A percentile compares a stretch with the other conserved stretches of the same genome.
These are phyloP conservation scores for Nemoura dubitans DNA, from an alignment of 2,888 invertebrate genomes.

Conservation along the genomic window DNA sequence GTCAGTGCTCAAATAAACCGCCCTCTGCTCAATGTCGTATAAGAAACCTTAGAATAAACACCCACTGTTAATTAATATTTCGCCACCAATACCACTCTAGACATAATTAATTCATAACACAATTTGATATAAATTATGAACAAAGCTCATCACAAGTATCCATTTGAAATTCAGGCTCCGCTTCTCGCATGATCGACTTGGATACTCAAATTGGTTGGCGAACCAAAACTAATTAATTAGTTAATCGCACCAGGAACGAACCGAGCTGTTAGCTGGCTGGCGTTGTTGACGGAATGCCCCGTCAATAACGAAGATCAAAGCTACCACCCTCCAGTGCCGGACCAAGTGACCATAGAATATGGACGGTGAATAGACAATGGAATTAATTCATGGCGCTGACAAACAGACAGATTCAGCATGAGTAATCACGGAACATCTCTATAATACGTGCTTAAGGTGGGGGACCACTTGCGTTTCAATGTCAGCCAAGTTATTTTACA, in stretches of 20 bases:
- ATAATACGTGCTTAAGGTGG: too few relatives aligned
- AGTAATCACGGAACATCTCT: too few relatives aligned
- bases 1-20: too few relatives aligned
- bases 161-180: neutral
- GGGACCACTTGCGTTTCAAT: too few relatives aligned
- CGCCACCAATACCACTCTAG: neutral
- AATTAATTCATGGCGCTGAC: too few relatives aligned
- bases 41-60: neutral
- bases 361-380: too few relatives aligned
- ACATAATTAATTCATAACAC: constrained; percentile 7
- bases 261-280: neutral
- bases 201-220: neutral
- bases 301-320: neutral
- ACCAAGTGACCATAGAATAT: neutral
- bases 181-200: neutral
- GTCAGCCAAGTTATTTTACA: too few relatives aligned
- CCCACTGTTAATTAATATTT: neutral
- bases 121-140: neutral
- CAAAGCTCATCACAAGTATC: neutral
- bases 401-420: too few relatives aligned
- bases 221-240: neutral
- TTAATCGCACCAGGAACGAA: neutral
- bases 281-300: neutral
- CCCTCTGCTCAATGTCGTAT: too few relatives aligned
- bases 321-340: neutral